Evolutionary conservation across 1,140 invertebrate genomes (phyloP).

Genomic region (Pantala flavescens): DNA sequence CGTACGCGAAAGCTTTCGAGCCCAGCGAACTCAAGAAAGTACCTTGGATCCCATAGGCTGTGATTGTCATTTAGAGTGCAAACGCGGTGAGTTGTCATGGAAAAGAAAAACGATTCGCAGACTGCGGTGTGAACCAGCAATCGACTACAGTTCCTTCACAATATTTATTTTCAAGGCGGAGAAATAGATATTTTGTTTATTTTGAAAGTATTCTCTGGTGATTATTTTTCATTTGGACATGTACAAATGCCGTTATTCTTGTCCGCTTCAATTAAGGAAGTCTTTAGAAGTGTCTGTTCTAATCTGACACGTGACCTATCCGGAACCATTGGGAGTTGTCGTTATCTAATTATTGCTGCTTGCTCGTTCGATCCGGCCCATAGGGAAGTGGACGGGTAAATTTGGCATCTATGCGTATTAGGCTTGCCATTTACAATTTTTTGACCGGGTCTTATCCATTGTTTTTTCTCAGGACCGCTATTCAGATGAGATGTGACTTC

Average conservation of each 20-base stretch:
- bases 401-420: too few species aligned
- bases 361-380: background rate
- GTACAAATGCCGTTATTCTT: too few species aligned
- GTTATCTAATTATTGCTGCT: background rate
- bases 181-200: background rate
- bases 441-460: background rate
- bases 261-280: too few species aligned
- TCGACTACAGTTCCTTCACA: background rate
- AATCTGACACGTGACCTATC: background rate
- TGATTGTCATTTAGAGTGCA: background rate
- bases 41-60: background rate
- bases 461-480: background rate
- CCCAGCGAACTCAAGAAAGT: background rate
- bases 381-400: too few species aligned
- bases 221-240: background rate
- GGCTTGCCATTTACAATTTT: too few species aligned
- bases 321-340: background rate
- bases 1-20: too few species aligned
- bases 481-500: background rate
- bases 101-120: background rate
- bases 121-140: background rate
- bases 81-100: background rate
- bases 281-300: too few species aligned
- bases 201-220: background rate
- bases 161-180: background rate